Evolutionary conservation across 1,140 invertebrate species (phyloP).

Genomic region (Aphidius gifuensis): DNA sequence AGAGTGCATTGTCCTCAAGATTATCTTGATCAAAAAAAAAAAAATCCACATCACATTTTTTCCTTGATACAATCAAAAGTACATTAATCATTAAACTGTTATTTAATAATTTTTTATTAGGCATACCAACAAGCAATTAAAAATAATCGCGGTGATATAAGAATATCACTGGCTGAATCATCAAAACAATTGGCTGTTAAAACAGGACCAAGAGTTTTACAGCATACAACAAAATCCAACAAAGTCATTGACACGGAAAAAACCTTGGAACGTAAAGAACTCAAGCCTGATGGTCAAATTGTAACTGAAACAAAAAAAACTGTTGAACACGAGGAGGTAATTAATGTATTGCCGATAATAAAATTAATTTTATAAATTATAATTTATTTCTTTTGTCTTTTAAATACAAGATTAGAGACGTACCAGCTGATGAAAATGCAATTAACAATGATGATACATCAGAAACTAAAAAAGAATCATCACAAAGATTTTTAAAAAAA

Average conservation of each 20-base stretch:
- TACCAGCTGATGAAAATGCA: constrained; percentile 63
- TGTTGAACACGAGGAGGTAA: constrained; percentile 76
- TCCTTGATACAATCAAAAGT: no score
- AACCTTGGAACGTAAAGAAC: constrained; percentile 62
- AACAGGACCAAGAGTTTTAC: constrained; percentile 68
- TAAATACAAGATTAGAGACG: constrained; percentile 63
- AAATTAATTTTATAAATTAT: not conserved
- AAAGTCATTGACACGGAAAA: constrained; percentile 84
- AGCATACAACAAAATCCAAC: constrained; percentile 70
- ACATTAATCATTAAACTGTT: not conserved
- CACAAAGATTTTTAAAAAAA: constrained; percentile 52
- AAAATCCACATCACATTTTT: no score
- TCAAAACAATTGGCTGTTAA: constrained; percentile 61
- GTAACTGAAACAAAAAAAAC: constrained; percentile 78
- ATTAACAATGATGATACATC: constrained; percentile 45
- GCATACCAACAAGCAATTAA: constrained; percentile 71
- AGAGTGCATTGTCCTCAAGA: no score
- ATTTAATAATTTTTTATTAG: constrained; percentile 47
- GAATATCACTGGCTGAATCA: constrained; percentile 63
- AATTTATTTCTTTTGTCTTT: constrained; percentile 10
- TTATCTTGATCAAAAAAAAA: no score
- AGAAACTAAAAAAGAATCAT: constrained; percentile 58
- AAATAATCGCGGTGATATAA: constrained; percentile 64
- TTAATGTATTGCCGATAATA: not conserved
- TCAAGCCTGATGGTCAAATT: constrained; percentile 75